Percentiles rank a stretch among this genome's conserved stretches.
Evolutionary conservation across 2,113 vertebrate species (phyloP).

Genomic region (Alligator sinensis): DNA sequence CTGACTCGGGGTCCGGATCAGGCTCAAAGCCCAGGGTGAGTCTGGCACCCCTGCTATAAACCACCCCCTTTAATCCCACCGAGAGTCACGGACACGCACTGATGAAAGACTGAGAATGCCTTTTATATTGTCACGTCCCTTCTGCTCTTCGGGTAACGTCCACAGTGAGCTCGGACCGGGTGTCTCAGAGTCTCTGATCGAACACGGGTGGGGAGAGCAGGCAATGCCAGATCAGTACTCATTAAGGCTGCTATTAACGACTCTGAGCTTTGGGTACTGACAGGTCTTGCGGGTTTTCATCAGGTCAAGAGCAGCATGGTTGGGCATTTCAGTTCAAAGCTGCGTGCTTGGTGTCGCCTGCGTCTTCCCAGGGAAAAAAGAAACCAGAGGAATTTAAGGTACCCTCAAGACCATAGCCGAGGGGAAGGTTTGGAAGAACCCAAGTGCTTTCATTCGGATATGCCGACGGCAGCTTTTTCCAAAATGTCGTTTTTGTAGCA

Average conservation of each 20-base stretch:
- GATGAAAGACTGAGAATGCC: neutral
- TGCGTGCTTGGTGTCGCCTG: neutral
- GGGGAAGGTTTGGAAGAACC: neutral
- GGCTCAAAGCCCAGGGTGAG: too few relatives aligned
- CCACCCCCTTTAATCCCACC: rapidly evolving
- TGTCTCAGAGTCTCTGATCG: rapidly evolving
- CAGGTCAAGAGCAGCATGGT: neutral
- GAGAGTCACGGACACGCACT: neutral
- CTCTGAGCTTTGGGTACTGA: neutral
- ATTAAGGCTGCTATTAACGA: neutral
- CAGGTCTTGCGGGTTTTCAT: neutral
- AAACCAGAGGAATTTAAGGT: neutral
- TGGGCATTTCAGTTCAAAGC: neutral
- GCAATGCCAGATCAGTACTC: neutral
- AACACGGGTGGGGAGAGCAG: neutral
- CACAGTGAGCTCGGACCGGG: neutral
- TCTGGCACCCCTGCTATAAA: too few relatives aligned
- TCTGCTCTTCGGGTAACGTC: neutral
- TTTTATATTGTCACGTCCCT: neutral
- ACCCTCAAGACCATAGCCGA: neutral
- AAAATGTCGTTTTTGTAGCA: rapidly evolving
- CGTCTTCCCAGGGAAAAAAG: neutral
- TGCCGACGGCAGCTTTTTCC: neutral
- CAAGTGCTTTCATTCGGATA: neutral
- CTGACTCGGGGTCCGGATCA: too few relatives aligned